These are phyloP conservation scores for Autographa gamma DNA, from an alignment of 2,888 invertebrate genomes.

Conservation along the genomic window DNA sequence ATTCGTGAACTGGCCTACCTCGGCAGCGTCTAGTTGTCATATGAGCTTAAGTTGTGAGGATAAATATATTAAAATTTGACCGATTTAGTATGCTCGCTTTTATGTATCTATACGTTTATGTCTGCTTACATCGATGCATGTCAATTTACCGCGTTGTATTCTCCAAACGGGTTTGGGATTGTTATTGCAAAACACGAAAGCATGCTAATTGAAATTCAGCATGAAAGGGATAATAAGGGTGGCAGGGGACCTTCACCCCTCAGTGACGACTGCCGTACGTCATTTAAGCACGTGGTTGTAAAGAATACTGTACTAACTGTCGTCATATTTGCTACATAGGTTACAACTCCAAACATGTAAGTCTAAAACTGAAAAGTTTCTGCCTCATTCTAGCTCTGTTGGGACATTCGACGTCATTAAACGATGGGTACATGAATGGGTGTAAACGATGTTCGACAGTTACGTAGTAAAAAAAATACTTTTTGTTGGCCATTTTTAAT, in stretches of 20 bases:
- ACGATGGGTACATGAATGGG: no score
- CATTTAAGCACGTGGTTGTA: conserved; percentile 69
- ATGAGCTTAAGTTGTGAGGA: no score
- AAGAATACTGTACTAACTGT: conserved; percentile 71
- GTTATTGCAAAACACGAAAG: conserved; percentile 86
- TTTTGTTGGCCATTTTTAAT: no score
- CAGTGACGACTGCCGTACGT: conserved; percentile 70
- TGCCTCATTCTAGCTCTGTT: no score
- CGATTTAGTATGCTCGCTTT: neutral
- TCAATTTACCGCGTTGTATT: conserved; percentile 62
- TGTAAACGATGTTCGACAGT: no score
- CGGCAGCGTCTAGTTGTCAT: no score
- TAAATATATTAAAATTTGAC: no score
- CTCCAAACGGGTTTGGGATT: conserved; percentile 73
- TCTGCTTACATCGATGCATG: conserved; percentile 15
- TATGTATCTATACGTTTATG: conserved; percentile 10
- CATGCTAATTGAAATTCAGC: conserved; percentile 88
- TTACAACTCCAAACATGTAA: neutral
- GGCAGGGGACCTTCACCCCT: conserved; percentile 59
- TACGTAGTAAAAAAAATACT: no score
- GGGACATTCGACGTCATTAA: no score
- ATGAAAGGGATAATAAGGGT: conserved; percentile 88
- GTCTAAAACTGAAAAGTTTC: neutral
- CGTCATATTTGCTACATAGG: conserved; percentile 33
- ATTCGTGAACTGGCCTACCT: no score